phyloP scores from a whole-genome alignment of 2,888 invertebrate genomes.

The Diaprepes abbreviatus region DNA sequence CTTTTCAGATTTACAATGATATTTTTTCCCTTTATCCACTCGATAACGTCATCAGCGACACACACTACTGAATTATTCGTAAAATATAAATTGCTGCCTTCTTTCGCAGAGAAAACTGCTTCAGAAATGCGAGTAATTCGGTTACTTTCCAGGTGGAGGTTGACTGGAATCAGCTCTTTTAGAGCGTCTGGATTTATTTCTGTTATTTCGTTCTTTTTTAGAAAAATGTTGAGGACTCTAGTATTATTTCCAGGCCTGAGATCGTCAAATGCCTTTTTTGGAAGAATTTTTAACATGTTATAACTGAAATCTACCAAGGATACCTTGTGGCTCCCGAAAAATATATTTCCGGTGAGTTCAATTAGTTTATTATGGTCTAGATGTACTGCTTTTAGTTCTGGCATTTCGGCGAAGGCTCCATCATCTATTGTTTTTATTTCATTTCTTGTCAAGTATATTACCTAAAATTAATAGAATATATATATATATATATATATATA shows the following conservation, averaged over 20 bases:
- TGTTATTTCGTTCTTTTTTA: slow-evolving; percentile 52
- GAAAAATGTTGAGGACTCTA: slow-evolving; percentile 48
- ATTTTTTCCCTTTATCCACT: slow-evolving; percentile 44
- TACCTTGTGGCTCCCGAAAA: slow-evolving; percentile 51
- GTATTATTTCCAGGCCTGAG: slow-evolving; percentile 39
- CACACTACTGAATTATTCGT: slow-evolving; percentile 54
- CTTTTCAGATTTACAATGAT: slow-evolving; percentile 46
- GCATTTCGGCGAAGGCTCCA: slow-evolving; percentile 54
- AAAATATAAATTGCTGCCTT: slow-evolving; percentile 53
- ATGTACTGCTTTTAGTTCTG: slow-evolving; percentile 53
- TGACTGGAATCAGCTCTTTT: slow-evolving; percentile 45
- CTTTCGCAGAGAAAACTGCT: slow-evolving; percentile 46
- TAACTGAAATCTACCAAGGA: slow-evolving; percentile 54
- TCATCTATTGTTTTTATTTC: slow-evolving; percentile 53
- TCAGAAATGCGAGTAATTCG: slow-evolving; percentile 47
- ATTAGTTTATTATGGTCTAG: slow-evolving; percentile 56
- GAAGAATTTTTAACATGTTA: slow-evolving; percentile 53
- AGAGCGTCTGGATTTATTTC: slow-evolving; percentile 51
- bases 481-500: too few species aligned
- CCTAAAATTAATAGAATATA: slow-evolving; percentile 39
- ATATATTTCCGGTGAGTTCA: slow-evolving; percentile 53
- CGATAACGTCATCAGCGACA: slow-evolving; percentile 54
- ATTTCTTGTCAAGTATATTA: slow-evolving; percentile 57
- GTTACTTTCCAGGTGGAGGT: slow-evolving; percentile 56
- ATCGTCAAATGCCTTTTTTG: slow-evolving; percentile 46